Conservation (phyloP, 1,140 invertebrate species). For the Brachionus rubens region DNA sequence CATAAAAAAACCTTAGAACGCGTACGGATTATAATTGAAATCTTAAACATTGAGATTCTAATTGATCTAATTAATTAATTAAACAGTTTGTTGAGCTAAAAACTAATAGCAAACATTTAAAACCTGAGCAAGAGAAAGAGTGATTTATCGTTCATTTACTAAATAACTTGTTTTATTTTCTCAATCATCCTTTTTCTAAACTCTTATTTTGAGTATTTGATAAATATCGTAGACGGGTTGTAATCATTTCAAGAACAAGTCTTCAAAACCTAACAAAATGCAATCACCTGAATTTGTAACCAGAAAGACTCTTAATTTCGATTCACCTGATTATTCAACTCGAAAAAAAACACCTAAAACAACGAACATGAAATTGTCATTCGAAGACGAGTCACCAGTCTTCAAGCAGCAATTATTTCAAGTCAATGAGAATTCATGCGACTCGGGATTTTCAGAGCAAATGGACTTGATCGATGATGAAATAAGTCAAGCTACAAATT, state of each 20-base stretch:
- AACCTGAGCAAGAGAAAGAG: too few relatives aligned
- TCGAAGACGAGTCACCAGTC: background rate
- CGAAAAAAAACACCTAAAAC: background rate
- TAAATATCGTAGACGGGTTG: background rate
- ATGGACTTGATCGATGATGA: conserved; percentile 11
- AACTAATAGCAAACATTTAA: conserved; percentile 23
- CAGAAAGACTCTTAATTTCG: background rate
- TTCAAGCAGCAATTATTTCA: background rate
- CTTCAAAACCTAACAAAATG: background rate
- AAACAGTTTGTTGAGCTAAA: too few relatives aligned
- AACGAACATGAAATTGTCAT: background rate
- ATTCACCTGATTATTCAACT: background rate
- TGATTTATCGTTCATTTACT: too few relatives aligned
- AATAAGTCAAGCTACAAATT: conserved; percentile 17
- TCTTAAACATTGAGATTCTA: too few relatives aligned
- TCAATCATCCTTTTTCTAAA: background rate
- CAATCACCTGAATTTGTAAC: background rate
- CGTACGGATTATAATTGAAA: too few relatives aligned
- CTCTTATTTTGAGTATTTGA: background rate
- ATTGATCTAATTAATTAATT: too few relatives aligned
- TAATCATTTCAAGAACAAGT: background rate
- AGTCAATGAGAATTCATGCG: background rate
- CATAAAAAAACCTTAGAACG: too few relatives aligned
- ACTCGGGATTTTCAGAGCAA: background rate
- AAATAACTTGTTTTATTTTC: background rate